A percentile compares a stretch with the other conserved stretches of the same genome.
Conservation (phyloP, 2,888 invertebrate genomes). For the Leptinotarsa haldemani region DNA sequence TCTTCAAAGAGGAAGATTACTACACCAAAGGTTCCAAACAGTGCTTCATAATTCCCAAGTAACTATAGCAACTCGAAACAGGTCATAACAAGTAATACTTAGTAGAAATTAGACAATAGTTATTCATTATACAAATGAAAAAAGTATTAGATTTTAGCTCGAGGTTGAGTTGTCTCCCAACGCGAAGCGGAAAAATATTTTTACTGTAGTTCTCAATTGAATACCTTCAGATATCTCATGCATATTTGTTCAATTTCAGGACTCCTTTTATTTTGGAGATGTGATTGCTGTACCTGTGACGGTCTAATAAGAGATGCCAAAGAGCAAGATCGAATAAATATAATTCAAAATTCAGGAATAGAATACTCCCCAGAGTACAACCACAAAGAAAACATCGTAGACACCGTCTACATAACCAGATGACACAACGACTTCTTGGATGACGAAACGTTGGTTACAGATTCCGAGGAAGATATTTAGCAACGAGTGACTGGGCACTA, state of each 20-base stretch:
- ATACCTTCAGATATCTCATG: background rate
- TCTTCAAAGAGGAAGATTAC: too few species aligned
- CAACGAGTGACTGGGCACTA: background rate
- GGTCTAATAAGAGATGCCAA: conserved; percentile 50
- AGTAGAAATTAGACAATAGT: too few species aligned
- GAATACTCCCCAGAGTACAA: conserved; percentile 47
- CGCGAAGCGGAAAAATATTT: too few species aligned
- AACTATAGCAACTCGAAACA: too few species aligned
- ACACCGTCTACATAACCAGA: conserved; percentile 73
- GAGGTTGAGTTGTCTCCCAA: too few species aligned
- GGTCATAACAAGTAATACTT: too few species aligned
- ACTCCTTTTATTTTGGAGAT: conserved; percentile 61
- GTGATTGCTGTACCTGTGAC: conserved; percentile 63
- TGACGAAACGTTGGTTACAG: conserved; percentile 56
- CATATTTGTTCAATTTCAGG: conserved; percentile 51
- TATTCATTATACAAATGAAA: too few species aligned
- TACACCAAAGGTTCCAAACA: too few species aligned
- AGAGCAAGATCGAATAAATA: conserved; percentile 41
- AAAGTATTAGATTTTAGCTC: too few species aligned
- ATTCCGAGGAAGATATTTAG: conserved; percentile 56
- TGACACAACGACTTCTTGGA: conserved; percentile 63
- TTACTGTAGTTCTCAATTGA: too few species aligned
- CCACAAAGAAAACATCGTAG: conserved; percentile 66
- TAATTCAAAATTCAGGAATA: conserved; percentile 34
- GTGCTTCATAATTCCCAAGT: too few species aligned